phyloP scores from a whole-genome alignment of 2,888 invertebrate species.

The Hesperia comma region DNA sequence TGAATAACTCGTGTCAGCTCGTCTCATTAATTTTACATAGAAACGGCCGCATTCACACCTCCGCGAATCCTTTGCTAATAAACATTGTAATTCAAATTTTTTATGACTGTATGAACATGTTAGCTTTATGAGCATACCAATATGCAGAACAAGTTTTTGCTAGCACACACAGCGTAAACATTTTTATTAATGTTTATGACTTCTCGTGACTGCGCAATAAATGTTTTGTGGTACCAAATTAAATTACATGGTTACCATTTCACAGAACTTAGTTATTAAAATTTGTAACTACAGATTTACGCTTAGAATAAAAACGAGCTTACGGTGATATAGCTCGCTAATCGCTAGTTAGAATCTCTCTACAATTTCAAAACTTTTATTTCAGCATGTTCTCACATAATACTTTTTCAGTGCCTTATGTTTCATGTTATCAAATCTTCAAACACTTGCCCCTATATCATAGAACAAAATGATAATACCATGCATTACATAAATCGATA shows the following conservation, averaged over 20 bases:
- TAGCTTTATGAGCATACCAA: constrained; percentile 9
- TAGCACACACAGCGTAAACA: background rate
- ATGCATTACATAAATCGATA: too few relatives aligned
- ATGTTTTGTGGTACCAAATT: background rate
- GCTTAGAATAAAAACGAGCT: too few relatives aligned
- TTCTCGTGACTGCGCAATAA: background rate
- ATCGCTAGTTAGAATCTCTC: too few relatives aligned
- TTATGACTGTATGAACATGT: constrained; percentile 1
- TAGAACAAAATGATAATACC: too few relatives aligned
- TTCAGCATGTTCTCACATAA: too few relatives aligned
- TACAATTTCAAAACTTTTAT: too few relatives aligned
- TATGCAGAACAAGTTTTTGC: background rate
- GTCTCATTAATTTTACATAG: constrained; percentile 37
- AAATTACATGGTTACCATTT: background rate
- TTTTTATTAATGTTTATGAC: constrained; percentile 4
- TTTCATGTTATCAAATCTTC: too few relatives aligned
- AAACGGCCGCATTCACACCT: constrained; percentile 30
- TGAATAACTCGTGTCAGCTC: constrained; percentile 36
- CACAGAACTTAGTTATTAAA: too few relatives aligned
- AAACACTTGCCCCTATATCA: too few relatives aligned
- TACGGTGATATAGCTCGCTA: too few relatives aligned
- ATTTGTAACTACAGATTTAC: too few relatives aligned
- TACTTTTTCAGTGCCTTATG: too few relatives aligned
- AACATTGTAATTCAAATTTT: constrained; percentile 21
- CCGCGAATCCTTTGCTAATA: constrained; percentile 26